phyloP scores from a whole-genome alignment of 2,888 invertebrate genomes.

The Hemaris fuciformis region DNA sequence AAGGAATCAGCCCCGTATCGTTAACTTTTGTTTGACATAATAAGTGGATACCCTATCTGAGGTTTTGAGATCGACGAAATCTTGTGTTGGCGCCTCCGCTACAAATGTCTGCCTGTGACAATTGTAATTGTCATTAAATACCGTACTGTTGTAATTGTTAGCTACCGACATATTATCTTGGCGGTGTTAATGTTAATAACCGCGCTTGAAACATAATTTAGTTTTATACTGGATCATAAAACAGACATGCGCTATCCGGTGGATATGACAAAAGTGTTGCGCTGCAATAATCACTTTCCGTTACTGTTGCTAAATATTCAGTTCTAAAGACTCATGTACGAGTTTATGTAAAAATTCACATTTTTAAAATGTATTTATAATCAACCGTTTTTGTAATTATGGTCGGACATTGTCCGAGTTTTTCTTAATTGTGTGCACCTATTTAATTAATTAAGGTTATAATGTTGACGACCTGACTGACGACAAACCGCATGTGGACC shows the following conservation, averaged over 20 bases:
- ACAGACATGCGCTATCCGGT: slow-evolving; percentile 3
- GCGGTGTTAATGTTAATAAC: too few relatives aligned
- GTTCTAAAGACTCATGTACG: background rate
- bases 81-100: too few relatives aligned
- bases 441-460: background rate
- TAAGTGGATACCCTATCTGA: too few relatives aligned
- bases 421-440: background rate
- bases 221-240: slow-evolving; percentile 1
- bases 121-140: too few relatives aligned
- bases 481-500: too few relatives aligned
- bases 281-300: background rate
- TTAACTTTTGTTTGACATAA: too few relatives aligned
- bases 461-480: background rate
- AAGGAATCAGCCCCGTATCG: background rate
- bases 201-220: too few relatives aligned
- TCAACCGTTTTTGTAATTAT: background rate
- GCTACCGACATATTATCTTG: too few relatives aligned
- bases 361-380: background rate
- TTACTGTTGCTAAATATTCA: background rate
- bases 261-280: slow-evolving; percentile 6
- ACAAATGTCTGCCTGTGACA: too few relatives aligned
- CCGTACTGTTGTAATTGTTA: too few relatives aligned
- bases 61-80: too few relatives aligned
- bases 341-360: background rate
- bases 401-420: background rate